A percentile compares a stretch with the other conserved stretches of the same genome.
Evolutionary conservation across 2,888 invertebrate genomes (phyloP).

Genomic region (Desoria tigrina): DNA sequence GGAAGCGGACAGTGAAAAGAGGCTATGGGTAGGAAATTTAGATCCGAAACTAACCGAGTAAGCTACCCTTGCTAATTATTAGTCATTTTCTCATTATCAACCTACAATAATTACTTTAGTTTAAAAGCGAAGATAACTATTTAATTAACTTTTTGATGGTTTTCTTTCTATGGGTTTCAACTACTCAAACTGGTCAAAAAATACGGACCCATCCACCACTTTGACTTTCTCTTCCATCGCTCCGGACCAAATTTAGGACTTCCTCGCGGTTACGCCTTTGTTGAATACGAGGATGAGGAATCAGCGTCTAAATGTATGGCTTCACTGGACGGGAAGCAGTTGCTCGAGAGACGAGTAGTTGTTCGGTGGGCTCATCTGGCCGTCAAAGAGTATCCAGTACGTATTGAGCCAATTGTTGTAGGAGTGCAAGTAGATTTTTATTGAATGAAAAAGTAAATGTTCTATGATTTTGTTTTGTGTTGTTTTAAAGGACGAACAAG

Average conservation of each 20-base stretch:
- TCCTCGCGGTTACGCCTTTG: conserved; percentile 90
- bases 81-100: no score
- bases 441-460: neutral
- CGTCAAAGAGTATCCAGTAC: conserved; percentile 30
- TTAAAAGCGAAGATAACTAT: no score
- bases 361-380: conserved; percentile 70
- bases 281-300: conserved; percentile 70
- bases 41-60: conserved; percentile 91
- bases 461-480: no score
- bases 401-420: neutral
- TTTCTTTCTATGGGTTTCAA: conserved; percentile 72
- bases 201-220: conserved; percentile 90
- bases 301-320: conserved; percentile 73
- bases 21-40: conserved; percentile 90
- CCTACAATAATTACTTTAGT: no score
- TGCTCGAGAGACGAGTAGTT: conserved; percentile 73
- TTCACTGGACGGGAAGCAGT: conserved; percentile 70
- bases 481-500: conserved; percentile 68
- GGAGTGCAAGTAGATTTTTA: neutral
- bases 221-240: conserved; percentile 92
- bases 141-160: conserved; percentile 33
- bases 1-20: conserved; percentile 20
- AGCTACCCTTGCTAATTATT: conserved; percentile 62
- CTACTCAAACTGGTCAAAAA: conserved; percentile 94
- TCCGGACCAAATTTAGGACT: conserved; percentile 71